Evolutionary conservation across 2,797 vertebrate genomes (phyloP).

Genomic region (Schizopygopsis pylzovi): DNA sequence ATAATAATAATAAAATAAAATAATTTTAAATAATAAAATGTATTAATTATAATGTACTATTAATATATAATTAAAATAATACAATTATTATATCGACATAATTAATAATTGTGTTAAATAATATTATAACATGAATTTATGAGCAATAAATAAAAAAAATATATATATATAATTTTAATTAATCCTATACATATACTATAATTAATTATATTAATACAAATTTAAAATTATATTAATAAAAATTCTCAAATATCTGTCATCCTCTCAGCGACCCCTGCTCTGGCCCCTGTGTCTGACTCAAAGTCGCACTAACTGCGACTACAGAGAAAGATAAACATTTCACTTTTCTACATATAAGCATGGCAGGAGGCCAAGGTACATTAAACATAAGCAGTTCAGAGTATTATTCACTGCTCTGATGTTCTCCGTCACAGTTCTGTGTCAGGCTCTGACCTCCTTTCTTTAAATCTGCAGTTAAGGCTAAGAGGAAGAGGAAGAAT

Average conservation of each 20-base stretch:
- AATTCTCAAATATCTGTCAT: neutral
- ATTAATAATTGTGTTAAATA: neutral
- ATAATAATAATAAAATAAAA: too few species aligned
- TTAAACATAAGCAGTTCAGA: slow-evolving; percentile 44
- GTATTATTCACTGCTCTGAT: slow-evolving; percentile 31
- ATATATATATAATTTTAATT: neutral
- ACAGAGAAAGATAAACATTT: slow-evolving; percentile 56
- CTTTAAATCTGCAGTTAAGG: neutral
- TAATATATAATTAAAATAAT: neutral
- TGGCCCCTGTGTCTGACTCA: neutral
- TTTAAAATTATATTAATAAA: neutral
- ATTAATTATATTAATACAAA: neutral
- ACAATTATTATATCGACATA: neutral
- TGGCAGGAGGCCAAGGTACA: slow-evolving; percentile 54
- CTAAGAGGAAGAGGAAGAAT: neutral
- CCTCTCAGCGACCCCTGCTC: neutral
- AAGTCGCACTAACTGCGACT: neutral
- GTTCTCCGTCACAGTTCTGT: neutral
- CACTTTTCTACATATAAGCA: slow-evolving; percentile 32
- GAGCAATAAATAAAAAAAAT: neutral
- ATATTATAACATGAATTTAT: neutral
- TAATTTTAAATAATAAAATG: neutral
- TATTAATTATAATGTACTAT: neutral
- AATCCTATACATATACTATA: neutral
- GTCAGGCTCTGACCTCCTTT: slow-evolving; percentile 2